These are phyloP conservation scores for Dendronephthya gigantea DNA, from an alignment of 64 coral and sea anemone species.

Conservation along the genomic window DNA sequence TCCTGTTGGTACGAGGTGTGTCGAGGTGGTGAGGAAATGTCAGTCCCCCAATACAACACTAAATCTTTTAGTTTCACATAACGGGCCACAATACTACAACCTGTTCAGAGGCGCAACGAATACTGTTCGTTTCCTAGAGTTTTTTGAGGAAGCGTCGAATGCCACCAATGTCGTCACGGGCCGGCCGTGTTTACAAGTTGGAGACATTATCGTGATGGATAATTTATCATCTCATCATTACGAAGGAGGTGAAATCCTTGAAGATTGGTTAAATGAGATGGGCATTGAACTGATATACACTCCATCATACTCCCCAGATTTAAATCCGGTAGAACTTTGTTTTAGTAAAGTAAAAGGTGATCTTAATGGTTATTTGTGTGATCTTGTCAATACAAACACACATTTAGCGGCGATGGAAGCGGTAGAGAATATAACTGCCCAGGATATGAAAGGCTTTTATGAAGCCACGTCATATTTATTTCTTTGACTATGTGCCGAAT, in stretches of 20 bases:
- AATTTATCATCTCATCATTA: constrained; percentile 42
- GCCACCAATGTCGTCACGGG: constrained; percentile 11
- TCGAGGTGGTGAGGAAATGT: constrained; percentile 29
- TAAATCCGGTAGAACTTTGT: constrained; percentile 26
- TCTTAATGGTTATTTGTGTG: neutral
- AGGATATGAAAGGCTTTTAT: constrained; percentile 11
- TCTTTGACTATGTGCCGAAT: neutral
- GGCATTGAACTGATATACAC: constrained; percentile 24
- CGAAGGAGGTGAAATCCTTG: constrained; percentile 22
- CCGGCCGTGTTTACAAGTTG: constrained; percentile 23
- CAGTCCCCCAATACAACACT: constrained; percentile 37
- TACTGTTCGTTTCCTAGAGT: constrained; percentile 15
- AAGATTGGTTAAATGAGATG: constrained; percentile 31
- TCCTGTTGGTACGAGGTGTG: constrained; percentile 11
- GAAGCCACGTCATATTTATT: constrained; percentile 20
- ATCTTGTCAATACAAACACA: neutral
- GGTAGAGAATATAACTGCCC: constrained; percentile 1
- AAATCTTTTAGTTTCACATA: constrained; percentile 27
- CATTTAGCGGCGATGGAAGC: constrained; percentile 11
- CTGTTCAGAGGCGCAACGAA: constrained; percentile 8
- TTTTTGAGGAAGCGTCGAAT: constrained; percentile 16
- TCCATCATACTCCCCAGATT: constrained; percentile 35
- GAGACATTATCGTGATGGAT: constrained; percentile 39
- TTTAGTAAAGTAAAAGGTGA: constrained; percentile 9
- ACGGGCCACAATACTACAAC: constrained; percentile 27